Percentiles rank a stretch among this genome's conserved stretches.
phyloP scores from a whole-genome alignment of 53 echinoderm and acorn worm species.

The Actinopyga echinites region DNA sequence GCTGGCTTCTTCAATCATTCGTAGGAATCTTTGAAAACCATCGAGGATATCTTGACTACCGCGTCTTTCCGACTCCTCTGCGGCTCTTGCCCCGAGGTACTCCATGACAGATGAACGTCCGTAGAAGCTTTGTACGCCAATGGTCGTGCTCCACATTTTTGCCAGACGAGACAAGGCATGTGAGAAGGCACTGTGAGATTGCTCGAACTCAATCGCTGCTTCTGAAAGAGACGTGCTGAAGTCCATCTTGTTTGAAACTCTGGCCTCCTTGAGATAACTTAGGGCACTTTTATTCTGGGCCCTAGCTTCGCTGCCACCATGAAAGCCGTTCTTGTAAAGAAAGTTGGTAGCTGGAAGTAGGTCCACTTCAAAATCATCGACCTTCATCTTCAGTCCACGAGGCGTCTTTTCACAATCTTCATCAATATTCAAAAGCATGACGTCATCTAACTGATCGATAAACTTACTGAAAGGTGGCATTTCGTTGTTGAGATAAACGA shows the following conservation, averaged over 20 bases:
- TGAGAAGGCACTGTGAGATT: constrained; percentile 11
- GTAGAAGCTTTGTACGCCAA: not conserved
- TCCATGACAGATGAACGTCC: constrained; percentile 40
- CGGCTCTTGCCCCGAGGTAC: constrained; percentile 25
- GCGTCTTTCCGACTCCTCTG: constrained; percentile 5
- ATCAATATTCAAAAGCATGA: not conserved
- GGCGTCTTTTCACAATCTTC: not conserved
- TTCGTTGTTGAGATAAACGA: constrained; percentile 7
- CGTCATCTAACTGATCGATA: not conserved
- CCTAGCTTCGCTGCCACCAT: not conserved
- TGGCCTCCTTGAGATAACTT: not conserved
- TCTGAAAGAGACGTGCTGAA: constrained; percentile 22
- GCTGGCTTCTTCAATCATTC: not conserved
- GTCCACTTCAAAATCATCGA: not conserved
- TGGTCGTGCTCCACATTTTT: constrained; percentile 11
- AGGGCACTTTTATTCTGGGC: not conserved
- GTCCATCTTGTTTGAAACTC: not conserved
- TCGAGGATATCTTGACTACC: constrained; percentile 21
- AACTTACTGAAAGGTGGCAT: not conserved
- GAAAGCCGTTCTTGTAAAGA: not conserved
- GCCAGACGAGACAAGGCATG: constrained; percentile 31
- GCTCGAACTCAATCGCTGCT: constrained; percentile 13
- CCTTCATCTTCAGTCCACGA: not conserved
- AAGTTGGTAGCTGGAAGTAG: constrained; percentile 8
- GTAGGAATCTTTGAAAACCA: constrained; percentile 12